Evolutionary conservation across 2,797 vertebrate genomes (phyloP).

Genomic region (Muscicapa comitata): DNA sequence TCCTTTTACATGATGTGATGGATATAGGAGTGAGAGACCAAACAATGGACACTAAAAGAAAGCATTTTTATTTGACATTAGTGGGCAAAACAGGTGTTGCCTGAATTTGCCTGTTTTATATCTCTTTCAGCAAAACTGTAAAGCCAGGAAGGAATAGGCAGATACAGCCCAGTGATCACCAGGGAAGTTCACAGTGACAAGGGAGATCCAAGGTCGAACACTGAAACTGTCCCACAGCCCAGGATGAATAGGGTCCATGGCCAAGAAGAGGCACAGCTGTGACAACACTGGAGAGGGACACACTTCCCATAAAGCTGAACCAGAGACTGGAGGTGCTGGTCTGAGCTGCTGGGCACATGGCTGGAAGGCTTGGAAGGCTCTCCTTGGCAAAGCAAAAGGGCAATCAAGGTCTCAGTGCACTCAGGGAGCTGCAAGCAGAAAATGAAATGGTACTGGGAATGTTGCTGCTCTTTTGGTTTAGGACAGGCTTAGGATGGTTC

Average conservation of each 20-base stretch:
- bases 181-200: background rate
- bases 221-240: background rate
- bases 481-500: background rate
- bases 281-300: background rate
- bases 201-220: background rate
- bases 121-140: background rate
- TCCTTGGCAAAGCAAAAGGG: background rate
- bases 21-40: background rate
- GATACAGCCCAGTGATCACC: background rate
- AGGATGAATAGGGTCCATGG: background rate
- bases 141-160: background rate
- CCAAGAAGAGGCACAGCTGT: background rate
- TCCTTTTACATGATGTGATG: background rate
- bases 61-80: background rate
- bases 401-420: background rate
- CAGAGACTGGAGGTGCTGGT: background rate
- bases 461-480: background rate
- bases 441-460: background rate
- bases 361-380: background rate
- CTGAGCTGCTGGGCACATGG: fast-evolving
- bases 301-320: fast-evolving
- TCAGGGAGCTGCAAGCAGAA: background rate
- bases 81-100: background rate
- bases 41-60: background rate
- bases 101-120: background rate